A percentile compares a stretch with the other conserved stretches of the same genome.
Evolutionary conservation across 53 echinoderm and acorn worm species (phyloP).

Genomic region (Holothuria scabra): DNA sequence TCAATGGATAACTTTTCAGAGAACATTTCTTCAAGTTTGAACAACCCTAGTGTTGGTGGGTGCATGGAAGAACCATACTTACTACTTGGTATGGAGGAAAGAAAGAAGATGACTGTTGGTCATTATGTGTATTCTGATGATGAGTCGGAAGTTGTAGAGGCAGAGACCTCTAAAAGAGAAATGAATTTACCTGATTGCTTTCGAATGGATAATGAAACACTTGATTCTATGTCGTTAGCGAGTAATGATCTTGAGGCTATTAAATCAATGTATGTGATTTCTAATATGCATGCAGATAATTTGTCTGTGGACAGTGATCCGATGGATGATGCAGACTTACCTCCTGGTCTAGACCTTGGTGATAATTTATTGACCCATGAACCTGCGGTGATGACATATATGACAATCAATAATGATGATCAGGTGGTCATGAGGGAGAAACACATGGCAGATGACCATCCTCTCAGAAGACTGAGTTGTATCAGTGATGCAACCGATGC

Average conservation of each 20-base stretch:
- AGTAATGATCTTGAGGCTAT: constrained; percentile 90
- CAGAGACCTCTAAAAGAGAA: constrained; percentile 69
- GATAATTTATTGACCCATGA: constrained; percentile 71
- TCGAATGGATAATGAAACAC: constrained; percentile 72
- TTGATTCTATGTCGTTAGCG: constrained; percentile 80
- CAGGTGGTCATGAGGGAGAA: constrained; percentile 98
- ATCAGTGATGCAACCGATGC: constrained; percentile 98
- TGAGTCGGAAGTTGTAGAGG: constrained; percentile 91
- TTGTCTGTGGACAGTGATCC: constrained; percentile 83
- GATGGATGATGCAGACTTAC: constrained; percentile 67
- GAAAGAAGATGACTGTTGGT: constrained; percentile 71
- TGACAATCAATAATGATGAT: constrained; percentile 91
- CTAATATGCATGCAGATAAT: constrained; percentile 82
- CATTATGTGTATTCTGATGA: constrained; percentile 99
- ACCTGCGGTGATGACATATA: constrained; percentile 92
- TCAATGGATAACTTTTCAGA: constrained; percentile 93
- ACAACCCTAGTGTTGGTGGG: constrained; percentile 82
- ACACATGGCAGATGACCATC: constrained; percentile 82
- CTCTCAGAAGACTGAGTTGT: constrained; percentile 87
- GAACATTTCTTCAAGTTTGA: constrained; percentile 81
- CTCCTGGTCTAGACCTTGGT: constrained; percentile 74
- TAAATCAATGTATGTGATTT: constrained; percentile 94
- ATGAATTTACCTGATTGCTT: constrained; percentile 50
- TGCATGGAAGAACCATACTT: constrained; percentile 83
- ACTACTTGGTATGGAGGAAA: constrained; percentile 74